phyloP scores from a whole-genome alignment of 1,140 invertebrate species.

The Ephestia elutella region DNA sequence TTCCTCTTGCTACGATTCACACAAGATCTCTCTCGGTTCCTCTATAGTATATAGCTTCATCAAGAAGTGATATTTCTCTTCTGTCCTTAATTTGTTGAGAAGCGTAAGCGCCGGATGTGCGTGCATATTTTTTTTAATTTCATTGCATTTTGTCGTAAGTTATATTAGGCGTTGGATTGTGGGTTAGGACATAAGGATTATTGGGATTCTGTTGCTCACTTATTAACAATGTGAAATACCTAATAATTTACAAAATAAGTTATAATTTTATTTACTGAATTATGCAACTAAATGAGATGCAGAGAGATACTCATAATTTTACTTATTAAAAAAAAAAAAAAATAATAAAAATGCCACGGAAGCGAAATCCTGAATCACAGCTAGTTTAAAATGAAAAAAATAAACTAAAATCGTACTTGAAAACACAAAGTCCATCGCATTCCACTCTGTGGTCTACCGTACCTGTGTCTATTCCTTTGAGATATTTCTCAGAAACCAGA shows the following conservation, averaged over 20 bases:
- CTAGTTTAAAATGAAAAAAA: too few species aligned
- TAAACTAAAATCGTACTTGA: background rate
- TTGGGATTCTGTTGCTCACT: background rate
- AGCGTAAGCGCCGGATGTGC: background rate
- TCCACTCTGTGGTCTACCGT: background rate
- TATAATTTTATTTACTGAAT: too few species aligned
- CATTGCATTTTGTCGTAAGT: background rate
- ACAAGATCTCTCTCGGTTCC: too few species aligned
- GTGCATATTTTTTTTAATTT: background rate
- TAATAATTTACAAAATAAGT: too few species aligned
- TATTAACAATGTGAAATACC: too few species aligned
- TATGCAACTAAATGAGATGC: too few species aligned
- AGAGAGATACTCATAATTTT: too few species aligned
- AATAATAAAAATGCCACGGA: too few species aligned
- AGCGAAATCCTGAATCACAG: too few species aligned
- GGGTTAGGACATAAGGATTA: background rate
- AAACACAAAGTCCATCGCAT: background rate
- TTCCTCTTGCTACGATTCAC: too few species aligned
- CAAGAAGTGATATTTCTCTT: background rate
- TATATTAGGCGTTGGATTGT: background rate
- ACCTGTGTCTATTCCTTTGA: background rate
- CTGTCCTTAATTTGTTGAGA: background rate
- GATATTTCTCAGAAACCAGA: slow-evolving; percentile 9
- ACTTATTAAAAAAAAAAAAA: too few species aligned
- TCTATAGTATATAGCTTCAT: background rate